Evolutionary conservation across 2,113 vertebrate species (phyloP).

Genomic region (Trematocara stigmaticum): DNA sequence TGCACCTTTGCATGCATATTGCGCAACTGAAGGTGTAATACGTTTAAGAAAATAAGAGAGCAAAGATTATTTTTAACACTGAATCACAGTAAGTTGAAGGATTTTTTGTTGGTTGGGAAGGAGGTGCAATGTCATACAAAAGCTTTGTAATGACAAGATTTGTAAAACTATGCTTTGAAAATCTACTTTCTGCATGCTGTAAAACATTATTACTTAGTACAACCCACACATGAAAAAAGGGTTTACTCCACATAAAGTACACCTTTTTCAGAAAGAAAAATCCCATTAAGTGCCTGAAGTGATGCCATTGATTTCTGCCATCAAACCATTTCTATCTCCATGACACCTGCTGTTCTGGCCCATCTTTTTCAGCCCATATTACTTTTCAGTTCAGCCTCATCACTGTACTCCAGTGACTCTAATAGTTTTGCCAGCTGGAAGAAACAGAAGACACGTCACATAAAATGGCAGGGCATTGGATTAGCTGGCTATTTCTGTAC

Average conservation of each 20-base stretch:
- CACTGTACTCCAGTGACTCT: constrained; percentile 45
- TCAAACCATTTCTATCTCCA: neutral
- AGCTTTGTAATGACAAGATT: neutral
- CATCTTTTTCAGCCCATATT: constrained; percentile 18
- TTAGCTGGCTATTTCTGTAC: constrained; percentile 65
- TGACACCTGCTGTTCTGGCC: neutral
- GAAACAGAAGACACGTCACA: constrained; percentile 68
- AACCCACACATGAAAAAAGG: neutral
- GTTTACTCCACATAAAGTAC: neutral
- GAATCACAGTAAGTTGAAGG: neutral
- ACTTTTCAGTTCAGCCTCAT: constrained; percentile 42
- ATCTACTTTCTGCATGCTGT: neutral
- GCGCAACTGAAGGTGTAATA: neutral
- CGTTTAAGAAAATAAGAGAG: neutral
- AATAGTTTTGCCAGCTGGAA: constrained; percentile 68
- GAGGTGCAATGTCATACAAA: neutral
- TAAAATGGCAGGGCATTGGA: constrained; percentile 70
- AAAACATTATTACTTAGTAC: neutral
- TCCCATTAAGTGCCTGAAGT: neutral
- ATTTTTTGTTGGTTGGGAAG: neutral
- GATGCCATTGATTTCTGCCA: neutral
- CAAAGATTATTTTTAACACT: neutral
- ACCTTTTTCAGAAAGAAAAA: neutral
- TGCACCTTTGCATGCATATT: neutral
- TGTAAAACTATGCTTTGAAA: neutral